phyloP scores from a whole-genome alignment of 2,797 vertebrate species.

The Gambelia wislizenii region DNA sequence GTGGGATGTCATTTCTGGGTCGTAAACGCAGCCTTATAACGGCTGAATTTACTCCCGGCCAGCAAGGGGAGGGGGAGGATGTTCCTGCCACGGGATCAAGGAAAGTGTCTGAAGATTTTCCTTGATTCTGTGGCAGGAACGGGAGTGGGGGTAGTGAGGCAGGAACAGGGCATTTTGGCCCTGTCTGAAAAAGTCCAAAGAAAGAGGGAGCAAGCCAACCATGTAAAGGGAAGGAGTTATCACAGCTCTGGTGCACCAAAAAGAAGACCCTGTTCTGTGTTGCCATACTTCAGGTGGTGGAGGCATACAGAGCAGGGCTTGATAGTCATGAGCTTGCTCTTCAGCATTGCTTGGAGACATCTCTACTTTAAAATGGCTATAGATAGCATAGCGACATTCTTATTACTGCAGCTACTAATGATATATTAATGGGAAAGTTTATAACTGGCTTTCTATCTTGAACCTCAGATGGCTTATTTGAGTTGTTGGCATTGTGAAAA shows the following conservation, averaged over 20 bases:
- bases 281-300: not conserved
- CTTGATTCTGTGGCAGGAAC: no score
- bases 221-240: not conserved
- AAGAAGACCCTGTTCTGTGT: not conserved
- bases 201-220: not conserved
- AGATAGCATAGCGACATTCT: not conserved
- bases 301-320: not conserved
- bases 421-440: not conserved
- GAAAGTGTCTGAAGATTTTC: no score
- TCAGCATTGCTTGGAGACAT: not conserved
- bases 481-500: slow-evolving; percentile 25
- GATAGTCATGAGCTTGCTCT: not conserved
- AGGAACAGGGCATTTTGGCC: no score
- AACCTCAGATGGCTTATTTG: slow-evolving; percentile 61
- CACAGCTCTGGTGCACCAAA: not conserved
- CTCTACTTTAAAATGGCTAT: not conserved
- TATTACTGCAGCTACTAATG: not conserved
- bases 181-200: no score
- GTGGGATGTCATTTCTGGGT: no score
- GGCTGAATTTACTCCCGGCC: no score
- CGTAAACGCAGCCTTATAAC: no score
- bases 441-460: slow-evolving; percentile 43
- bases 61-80: no score
- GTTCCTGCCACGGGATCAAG: no score
- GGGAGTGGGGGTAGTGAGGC: no score